These are phyloP conservation scores for Melieria crassipennis DNA, from an alignment of 2,888 invertebrate species.

Conservation along the genomic window DNA sequence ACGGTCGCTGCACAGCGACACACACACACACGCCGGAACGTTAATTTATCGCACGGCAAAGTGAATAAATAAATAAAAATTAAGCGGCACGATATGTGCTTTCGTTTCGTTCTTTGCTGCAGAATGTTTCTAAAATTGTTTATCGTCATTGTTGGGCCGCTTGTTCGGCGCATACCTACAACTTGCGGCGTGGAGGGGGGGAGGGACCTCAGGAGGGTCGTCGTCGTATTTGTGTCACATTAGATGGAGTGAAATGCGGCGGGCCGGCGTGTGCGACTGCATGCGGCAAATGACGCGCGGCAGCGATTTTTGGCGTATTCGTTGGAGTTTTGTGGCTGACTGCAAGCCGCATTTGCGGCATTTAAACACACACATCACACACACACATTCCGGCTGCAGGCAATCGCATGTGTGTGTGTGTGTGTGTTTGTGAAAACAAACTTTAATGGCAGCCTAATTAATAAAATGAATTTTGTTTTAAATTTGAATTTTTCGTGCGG, in stretches of 20 bases:
- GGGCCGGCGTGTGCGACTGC: no score
- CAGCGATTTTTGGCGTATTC: conserved; percentile 15
- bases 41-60: no score
- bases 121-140: no score
- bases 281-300: conserved; percentile 35
- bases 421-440: conserved; percentile 46
- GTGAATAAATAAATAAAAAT: no score
- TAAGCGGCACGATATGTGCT: no score
- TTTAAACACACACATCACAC: no score
- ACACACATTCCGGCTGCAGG: neutral
- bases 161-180: no score
- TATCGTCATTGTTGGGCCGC: no score
- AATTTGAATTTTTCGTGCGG: conserved; percentile 53
- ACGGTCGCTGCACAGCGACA: no score
- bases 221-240: conserved; percentile 31
- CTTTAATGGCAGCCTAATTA: conserved; percentile 61
- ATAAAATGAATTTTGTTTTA: conserved; percentile 54
- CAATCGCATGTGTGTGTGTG: conserved; percentile 2
- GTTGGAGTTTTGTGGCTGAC: conserved; percentile 32
- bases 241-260: conserved; percentile 36
- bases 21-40: no score
- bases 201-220: neutral
- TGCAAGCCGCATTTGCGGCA: neutral
- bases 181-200: conserved; percentile 4
- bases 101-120: no score